These are phyloP conservation scores for Leuciscus idus DNA, from an alignment of 2,113 vertebrate species.

Conservation along the genomic window DNA sequence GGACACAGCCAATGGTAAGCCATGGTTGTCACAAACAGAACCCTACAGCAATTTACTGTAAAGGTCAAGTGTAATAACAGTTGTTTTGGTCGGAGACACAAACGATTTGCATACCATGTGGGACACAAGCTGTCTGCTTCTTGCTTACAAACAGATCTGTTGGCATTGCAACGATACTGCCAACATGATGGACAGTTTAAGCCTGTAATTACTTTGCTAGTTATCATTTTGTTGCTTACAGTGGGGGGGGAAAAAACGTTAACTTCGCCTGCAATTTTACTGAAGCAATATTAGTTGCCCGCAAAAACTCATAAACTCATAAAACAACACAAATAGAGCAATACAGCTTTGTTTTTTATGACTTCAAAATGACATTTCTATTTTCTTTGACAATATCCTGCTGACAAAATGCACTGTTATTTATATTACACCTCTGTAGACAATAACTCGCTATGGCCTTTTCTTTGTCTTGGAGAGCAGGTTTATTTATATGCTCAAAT, in stretches of 20 bases:
- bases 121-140: conserved; percentile 26
- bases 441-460: neutral
- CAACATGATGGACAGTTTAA: conserved; percentile 2
- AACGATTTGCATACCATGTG: conserved; percentile 53
- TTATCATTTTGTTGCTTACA: conserved; percentile 24
- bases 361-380: conserved; percentile 29
- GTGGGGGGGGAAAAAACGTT: neutral
- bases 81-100: conserved; percentile 45
- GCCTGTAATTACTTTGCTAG: neutral
- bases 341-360: neutral
- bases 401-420: conserved; percentile 22
- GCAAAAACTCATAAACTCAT: neutral
- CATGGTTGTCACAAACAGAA: conserved; percentile 41
- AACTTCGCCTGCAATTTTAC: neutral
- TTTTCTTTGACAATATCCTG: conserved; percentile 23
- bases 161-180: conserved; percentile 2
- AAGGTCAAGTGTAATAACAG: conserved; percentile 53
- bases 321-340: conserved; percentile 6
- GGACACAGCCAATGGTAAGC: conserved; percentile 44
- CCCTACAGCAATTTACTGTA: conserved; percentile 44
- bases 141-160: conserved; percentile 21
- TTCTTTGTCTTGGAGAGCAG: conserved; percentile 1
- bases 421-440: conserved; percentile 26
- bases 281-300: neutral
- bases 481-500: conserved; percentile 40